Base-by-base conservation (phyloP, 2,888 invertebrate species). In the Drosophila sordidula region DNA sequence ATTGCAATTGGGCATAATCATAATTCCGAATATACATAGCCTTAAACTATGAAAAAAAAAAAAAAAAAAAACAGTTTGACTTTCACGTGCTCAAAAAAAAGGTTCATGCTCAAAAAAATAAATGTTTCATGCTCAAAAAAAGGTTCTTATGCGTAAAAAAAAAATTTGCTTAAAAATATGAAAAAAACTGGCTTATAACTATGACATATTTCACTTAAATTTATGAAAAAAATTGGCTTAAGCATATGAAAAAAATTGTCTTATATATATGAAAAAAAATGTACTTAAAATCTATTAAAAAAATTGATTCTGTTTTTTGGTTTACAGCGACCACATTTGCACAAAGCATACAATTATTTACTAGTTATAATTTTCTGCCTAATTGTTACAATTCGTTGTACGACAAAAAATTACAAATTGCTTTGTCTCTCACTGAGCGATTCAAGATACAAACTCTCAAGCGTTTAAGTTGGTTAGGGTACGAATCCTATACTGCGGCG, bases 51-150 rank as follows among this genome's bases (percentile, higher is more conserved):
- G 22, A 47, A 32, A 64, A 61, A 55, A 64, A 63, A 59, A 66
- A 49, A 47, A 32, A 64, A 61, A 55, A 64, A 63, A 59, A 66
- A 49, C 44, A n/a, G 6, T 12, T 26, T 45, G 39, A 39, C 39
- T 62, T 75, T 42, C 73, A 76, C 72, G 72, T 72, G 72, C 72
- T 69, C 32, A 72, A 69, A 73, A 73, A 72, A 73, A 79, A 75
- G 32, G 39, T 62, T 49, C 77, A 54, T 87, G 85, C 66, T 74
- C 59, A 82, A 84, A 85, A 82, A 81, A 80, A 78, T 70, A 70
- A 64, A 51, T 55, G 65, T 45, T 73, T 68, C 84, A 69, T 84
- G 84, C 61, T 61, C 84, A 78, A 78, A 79, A 79, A 79, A 78
- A 77, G 38, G 34, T 51, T 29, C 52, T 71, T 68, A 68, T n/a